These are phyloP conservation scores for Hoplostethus mediterraneus DNA, from an alignment of 2,797 vertebrate species.

Conservation along the genomic window DNA sequence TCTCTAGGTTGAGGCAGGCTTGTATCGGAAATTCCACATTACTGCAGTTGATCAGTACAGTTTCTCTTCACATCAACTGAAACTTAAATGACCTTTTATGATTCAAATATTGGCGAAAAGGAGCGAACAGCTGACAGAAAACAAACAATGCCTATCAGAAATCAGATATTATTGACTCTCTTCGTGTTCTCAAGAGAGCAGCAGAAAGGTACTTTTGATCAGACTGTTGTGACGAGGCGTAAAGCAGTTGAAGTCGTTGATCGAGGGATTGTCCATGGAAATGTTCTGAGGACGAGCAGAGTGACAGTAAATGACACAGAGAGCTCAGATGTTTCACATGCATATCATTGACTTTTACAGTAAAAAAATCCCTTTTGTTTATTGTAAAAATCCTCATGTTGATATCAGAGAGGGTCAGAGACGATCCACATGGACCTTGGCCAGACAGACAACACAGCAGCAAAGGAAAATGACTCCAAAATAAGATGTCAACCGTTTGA, in stretches of 20 bases:
- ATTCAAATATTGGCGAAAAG: conserved; percentile 4
- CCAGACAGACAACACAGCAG: background rate
- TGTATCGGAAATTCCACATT: conserved; percentile 1
- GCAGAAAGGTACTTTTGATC: conserved; percentile 42
- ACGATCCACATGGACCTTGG: background rate
- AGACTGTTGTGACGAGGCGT: conserved; percentile 1
- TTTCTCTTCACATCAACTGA: conserved; percentile 17
- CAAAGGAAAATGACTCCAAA: conserved; percentile 5
- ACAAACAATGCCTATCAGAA: conserved; percentile 6
- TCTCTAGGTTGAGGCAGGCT: background rate
- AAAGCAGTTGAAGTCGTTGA: conserved; percentile 1
- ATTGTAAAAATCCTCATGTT: background rate
- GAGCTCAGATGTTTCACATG: background rate
- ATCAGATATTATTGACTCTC: conserved; percentile 18
- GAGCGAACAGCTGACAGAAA: conserved; percentile 20
- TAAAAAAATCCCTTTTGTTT: background rate
- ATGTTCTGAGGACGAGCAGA: conserved; percentile 36
- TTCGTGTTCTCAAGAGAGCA: conserved; percentile 18
- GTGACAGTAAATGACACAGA: conserved; percentile 52
- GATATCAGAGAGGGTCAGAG: background rate
- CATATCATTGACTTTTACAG: background rate
- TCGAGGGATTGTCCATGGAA: conserved; percentile 62
- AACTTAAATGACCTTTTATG: conserved; percentile 22
- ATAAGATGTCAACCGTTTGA: background rate
- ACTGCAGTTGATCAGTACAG: background rate